Percentiles rank a stretch among this genome's conserved stretches.
These are phyloP conservation scores for Pelusios castaneus DNA, from an alignment of 2,113 vertebrate genomes.

Conservation along the genomic window DNA sequence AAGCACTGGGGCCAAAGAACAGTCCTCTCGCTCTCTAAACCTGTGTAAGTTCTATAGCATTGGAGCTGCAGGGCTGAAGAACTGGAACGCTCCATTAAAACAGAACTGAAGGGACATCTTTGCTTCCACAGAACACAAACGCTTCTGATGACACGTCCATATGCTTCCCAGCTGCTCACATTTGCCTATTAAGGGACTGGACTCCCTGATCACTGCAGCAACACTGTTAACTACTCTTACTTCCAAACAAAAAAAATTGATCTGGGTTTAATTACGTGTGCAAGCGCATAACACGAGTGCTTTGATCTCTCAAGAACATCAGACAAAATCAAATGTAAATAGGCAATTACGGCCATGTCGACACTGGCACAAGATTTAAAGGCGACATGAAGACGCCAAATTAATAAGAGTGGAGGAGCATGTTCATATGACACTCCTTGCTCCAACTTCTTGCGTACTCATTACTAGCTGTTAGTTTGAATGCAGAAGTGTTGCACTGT, in stretches of 20 bases:
- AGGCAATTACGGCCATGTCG: too few relatives aligned
- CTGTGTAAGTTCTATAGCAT: background rate
- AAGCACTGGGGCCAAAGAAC: background rate
- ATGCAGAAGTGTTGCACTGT: too few relatives aligned
- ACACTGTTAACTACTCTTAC: background rate
- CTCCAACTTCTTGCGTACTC: too few relatives aligned
- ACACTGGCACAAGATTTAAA: too few relatives aligned
- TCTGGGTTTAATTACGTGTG: background rate
- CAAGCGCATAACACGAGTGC: background rate
- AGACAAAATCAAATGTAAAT: too few relatives aligned
- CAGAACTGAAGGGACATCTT: background rate
- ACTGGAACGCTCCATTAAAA: background rate
- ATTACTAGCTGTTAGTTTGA: too few relatives aligned
- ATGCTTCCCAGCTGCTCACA: background rate
- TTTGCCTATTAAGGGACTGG: background rate
- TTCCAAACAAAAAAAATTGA: background rate
- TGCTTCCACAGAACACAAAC: background rate
- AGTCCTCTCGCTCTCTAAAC: background rate
- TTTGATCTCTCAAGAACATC: background rate
- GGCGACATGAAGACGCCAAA: too few relatives aligned
- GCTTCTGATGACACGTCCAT: background rate
- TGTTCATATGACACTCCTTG: too few relatives aligned
- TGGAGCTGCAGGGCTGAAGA: background rate
- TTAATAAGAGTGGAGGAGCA: too few relatives aligned
- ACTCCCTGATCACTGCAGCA: background rate